Evolutionary conservation across 1,140 invertebrate genomes (phyloP).

Genomic region (Tetramorium simillimum): DNA sequence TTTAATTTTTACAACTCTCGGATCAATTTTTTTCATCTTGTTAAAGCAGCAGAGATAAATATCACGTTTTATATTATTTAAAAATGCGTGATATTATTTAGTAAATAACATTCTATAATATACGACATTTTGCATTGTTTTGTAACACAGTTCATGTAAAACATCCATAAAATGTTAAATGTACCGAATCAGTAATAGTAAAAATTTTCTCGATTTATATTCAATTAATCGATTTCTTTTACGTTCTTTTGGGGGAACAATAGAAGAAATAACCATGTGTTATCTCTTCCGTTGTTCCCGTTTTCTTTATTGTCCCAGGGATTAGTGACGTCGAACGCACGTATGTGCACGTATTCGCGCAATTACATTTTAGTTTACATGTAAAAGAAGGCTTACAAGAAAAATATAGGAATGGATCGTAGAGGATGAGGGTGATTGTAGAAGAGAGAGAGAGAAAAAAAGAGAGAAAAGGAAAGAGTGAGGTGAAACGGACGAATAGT

Average conservation of each 20-base stretch:
- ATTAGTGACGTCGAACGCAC: slow-evolving; percentile 19
- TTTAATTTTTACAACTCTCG: not conserved
- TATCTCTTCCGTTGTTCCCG: not conserved
- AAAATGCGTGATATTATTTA: not conserved
- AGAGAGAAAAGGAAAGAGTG: not conserved
- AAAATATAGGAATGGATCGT: not conserved
- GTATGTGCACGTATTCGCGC: too few relatives aligned
- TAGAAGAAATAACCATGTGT: not conserved
- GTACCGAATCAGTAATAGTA: not conserved
- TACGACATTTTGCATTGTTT: too few relatives aligned
- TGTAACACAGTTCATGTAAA: too few relatives aligned
- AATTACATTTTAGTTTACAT: not conserved
- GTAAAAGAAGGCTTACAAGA: not conserved
- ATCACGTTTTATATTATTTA: not conserved
- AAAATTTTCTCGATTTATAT: slow-evolving; percentile 7
- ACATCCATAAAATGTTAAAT: not conserved
- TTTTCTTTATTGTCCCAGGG: not conserved
- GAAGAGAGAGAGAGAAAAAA: too few relatives aligned
- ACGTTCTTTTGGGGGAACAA: not conserved
- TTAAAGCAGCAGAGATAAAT: not conserved
- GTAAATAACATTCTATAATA: not conserved
- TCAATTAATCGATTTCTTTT: not conserved
- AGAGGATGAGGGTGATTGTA: not conserved
- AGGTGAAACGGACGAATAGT: slow-evolving; percentile 27
- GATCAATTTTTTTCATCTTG: not conserved